Percentiles rank a stretch among this genome's conserved stretches.
Conservation (phyloP, 2,113 vertebrate genomes). For the Nansenia antarctica region DNA sequence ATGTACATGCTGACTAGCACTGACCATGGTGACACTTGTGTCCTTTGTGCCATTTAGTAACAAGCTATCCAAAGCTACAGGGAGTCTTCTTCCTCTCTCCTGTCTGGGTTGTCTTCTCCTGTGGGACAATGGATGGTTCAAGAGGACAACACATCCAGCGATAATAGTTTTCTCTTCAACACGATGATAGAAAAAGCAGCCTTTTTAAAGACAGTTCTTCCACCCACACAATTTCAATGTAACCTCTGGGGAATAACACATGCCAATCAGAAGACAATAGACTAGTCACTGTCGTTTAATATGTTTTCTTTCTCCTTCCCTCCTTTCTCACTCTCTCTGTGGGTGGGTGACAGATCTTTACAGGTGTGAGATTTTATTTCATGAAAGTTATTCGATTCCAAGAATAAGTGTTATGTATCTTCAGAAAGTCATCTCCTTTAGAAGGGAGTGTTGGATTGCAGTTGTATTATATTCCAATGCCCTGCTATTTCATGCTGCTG, state of each 20-base stretch:
- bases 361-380: slow-evolving; percentile 61
- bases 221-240: slow-evolving; percentile 41
- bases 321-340: slow-evolving; percentile 18
- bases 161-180: slow-evolving; percentile 58
- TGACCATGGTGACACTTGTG: slow-evolving; percentile 36
- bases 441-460: slow-evolving; percentile 46
- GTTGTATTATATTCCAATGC: too few species aligned
- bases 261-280: slow-evolving; percentile 58
- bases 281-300: slow-evolving; percentile 41
- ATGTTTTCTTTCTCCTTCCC: slow-evolving; percentile 38
- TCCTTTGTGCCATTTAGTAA: slow-evolving; percentile 2
- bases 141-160: slow-evolving; percentile 34
- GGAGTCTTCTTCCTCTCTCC: slow-evolving; percentile 4
- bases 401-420: slow-evolving; percentile 46
- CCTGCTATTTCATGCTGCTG: too few species aligned
- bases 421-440: slow-evolving; percentile 31
- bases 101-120: too few species aligned
- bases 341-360: slow-evolving; percentile 52
- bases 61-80: background rate
- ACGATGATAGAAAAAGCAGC: slow-evolving; percentile 36
- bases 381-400: slow-evolving; percentile 28
- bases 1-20: slow-evolving; percentile 41
- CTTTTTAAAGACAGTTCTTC: slow-evolving; percentile 29
- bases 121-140: slow-evolving; percentile 29
- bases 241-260: slow-evolving; percentile 51